Evolutionary conservation across 2,113 vertebrate species (phyloP).

Genomic region (Vulpes ferrilata): DNA sequence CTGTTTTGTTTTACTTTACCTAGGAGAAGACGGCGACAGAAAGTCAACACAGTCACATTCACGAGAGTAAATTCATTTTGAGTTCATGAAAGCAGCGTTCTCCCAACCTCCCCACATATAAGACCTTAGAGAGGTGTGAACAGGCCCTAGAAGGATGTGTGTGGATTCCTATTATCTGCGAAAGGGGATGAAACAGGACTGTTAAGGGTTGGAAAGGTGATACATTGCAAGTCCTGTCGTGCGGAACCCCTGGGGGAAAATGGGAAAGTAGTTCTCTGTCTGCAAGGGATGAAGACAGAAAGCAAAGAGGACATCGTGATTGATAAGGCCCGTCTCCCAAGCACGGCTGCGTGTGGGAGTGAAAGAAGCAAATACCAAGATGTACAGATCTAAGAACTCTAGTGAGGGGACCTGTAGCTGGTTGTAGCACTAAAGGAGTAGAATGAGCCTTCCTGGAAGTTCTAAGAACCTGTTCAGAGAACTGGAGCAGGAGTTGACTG

Average conservation of each 20-base stretch:
- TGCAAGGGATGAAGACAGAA: background rate
- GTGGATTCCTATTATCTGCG: background rate
- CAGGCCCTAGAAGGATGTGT: background rate
- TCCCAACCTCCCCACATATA: background rate
- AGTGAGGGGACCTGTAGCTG: background rate
- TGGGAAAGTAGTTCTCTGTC: background rate
- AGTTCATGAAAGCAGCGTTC: background rate
- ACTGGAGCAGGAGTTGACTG: background rate
- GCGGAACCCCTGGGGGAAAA: background rate
- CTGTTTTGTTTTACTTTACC: constrained; percentile 48
- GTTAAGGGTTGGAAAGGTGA: background rate
- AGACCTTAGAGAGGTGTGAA: background rate
- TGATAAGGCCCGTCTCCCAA: background rate
- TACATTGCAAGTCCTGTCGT: background rate
- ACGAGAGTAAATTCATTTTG: constrained; percentile 48
- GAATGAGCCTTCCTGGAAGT: background rate
- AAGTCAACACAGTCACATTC: background rate
- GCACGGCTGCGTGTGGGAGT: background rate
- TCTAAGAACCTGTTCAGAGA: background rate
- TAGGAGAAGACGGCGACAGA: constrained; percentile 19
- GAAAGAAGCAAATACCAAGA: background rate
- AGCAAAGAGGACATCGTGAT: background rate
- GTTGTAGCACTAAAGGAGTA: background rate
- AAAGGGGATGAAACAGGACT: background rate
- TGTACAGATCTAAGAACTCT: background rate